Base-by-base conservation (phyloP, 2,888 invertebrate species). In the Lasioglossum leucozonium region DNA sequence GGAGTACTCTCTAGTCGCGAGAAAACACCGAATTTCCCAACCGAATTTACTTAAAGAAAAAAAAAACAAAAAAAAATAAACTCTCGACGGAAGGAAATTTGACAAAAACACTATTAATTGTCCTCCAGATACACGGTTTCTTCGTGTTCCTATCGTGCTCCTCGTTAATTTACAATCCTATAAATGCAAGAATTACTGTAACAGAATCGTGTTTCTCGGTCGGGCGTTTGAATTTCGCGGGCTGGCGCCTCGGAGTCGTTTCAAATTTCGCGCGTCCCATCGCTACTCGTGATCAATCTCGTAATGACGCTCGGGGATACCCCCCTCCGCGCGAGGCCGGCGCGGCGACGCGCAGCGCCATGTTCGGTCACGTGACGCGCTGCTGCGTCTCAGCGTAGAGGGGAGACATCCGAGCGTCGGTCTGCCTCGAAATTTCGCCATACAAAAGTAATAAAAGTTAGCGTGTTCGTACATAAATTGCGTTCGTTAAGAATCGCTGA, bases 391-490 rank as follows among this genome's bases (percentile, higher is more conserved):
- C 47, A n/a, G 18, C 81, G 22, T 0, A 30, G 65, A 72, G 26
- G 65, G 77, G 62, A 76, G 30, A 47, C 22, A n/a, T n/a, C 44
- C 71, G 47, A 62, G n/a, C 42, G 5, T 30, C 72, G 22, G n/a
- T 16, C 65, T 40, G 16, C 42, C 44, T n/a, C 72, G 55, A 30
- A 30, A 62, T 44, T n/a, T 77, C 76, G 44, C 67, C 76, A 65
- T 77, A 77, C 76, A 77, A 77, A 77, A 82, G 82, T 85, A 87
- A 88, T 77, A 85, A 89, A 89, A 89, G 75, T 76, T 83, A 79
- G 78, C 75, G 72, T 67, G 67, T 47, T 89, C 79, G 85, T 67
- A 34, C 71, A 77, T 40, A 44, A 40, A n/a, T 67, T 8, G 37
- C 65, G 73, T 87, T 86, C 86, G 87, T 72, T 74, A 65, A 34